phyloP scores from a whole-genome alignment of 2,113 vertebrate species.

The Urocynchramus pylzowi region DNA sequence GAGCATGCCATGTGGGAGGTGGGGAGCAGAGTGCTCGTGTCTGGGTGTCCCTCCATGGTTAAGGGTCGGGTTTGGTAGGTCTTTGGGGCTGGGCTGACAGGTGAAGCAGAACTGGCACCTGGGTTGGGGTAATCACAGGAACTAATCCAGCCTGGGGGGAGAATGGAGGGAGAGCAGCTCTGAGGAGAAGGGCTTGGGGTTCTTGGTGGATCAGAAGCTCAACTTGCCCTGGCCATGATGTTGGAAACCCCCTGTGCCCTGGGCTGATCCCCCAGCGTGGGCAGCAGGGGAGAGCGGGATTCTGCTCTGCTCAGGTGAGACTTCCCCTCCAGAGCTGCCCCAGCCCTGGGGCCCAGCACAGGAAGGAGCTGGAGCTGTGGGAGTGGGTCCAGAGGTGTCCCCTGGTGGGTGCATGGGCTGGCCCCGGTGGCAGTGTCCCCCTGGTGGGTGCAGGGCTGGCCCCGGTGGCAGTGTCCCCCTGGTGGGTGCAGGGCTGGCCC shows the following conservation, averaged over 20 bases:
- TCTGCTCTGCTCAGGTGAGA: background rate
- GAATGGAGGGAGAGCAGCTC: background rate
- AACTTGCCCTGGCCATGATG: background rate
- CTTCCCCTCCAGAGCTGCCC: background rate
- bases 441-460: background rate
- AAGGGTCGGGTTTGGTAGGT: rapidly evolving
- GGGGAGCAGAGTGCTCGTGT: rapidly evolving
- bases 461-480: background rate
- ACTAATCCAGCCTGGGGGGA: background rate
- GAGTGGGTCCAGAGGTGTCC: background rate
- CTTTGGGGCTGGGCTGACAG: background rate
- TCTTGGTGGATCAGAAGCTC: background rate
- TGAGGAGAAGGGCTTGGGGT: background rate
- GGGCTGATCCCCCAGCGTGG: background rate
- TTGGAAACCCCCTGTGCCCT: background rate
- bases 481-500: background rate
- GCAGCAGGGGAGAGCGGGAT: background rate
- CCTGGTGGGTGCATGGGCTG: background rate
- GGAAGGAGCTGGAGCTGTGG: background rate
- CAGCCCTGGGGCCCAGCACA: background rate
- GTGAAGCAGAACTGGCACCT: background rate
- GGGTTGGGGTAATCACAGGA: rapidly evolving
- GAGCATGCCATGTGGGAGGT: rapidly evolving
- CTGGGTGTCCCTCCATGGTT: rapidly evolving
- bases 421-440: background rate